Evolutionary conservation across 2,797 vertebrate genomes (phyloP), one percentile per base, ranked within the genome.

Genomic region (Tiaroga cobitis): DNA sequence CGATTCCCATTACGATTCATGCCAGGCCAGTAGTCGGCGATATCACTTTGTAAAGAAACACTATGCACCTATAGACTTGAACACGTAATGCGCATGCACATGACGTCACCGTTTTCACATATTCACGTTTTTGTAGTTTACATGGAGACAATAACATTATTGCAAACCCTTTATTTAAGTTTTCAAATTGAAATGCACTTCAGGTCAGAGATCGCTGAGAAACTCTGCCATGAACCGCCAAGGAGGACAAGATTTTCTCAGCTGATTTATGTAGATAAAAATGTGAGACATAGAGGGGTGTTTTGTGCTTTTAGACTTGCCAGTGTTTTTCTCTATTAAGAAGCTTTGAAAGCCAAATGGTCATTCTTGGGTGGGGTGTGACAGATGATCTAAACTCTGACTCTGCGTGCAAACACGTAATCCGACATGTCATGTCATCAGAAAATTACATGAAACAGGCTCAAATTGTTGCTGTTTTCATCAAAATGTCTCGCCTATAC

Each of bases 231-330:
- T 7, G 3, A 78, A 49, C 41, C 19, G 26, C 70, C 49, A 61
- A 65, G 69, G 32, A 54, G 78, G 63, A 37, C 29, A 73, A 67
- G 51, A 32, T 18, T 34, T 77, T 51, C 88, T 68, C 8, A 2
- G 56, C 67, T 86, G 86, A 88, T 89, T 83, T 88, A 84, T 86
- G 76, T 32, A 72, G 87, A 89, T 89, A 85, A 76, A 90, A 82
- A 87, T 88, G 56, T 77, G 51, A 63, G 75, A 80, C 81, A 84
- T 82, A 56, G 67, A 84, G 77, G 79, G 46, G 74, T 79, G 34
- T 65, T 86, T 76, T 73, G 86, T 75, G 83, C 82, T 84, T 73
- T 86, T 61, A 68, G 72, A 63, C 72, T 88, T 87, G 72, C 87
- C 80, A 85, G 83, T 73, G 74, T 56, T 86, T 56, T 86, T 87